Percentiles rank a stretch among this genome's conserved stretches.
Evolutionary conservation across 2,888 invertebrate genomes (phyloP).

Genomic region (Polydrusus pterygomalis): DNA sequence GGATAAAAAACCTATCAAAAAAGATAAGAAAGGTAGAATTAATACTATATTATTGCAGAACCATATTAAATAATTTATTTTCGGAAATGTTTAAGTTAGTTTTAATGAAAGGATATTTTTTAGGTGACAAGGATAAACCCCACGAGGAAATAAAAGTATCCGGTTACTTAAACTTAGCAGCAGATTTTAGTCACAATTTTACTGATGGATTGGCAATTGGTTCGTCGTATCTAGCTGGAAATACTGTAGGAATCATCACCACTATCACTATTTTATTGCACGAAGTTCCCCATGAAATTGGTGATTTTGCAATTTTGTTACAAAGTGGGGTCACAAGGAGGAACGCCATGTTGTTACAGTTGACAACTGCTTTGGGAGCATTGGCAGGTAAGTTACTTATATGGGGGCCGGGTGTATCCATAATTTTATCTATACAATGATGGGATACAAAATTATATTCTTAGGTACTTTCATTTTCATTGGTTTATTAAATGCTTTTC

Average conservation of each 20-base stretch:
- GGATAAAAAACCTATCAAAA: constrained; percentile 60
- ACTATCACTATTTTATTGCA: constrained; percentile 97
- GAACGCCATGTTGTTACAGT: constrained; percentile 96
- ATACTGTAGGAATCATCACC: constrained; percentile 90
- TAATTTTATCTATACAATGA: too few relatives aligned
- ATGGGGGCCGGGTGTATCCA: too few relatives aligned
- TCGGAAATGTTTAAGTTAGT: too few relatives aligned
- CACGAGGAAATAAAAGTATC: constrained; percentile 83
- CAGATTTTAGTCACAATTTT: constrained; percentile 99
- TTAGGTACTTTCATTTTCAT: too few relatives aligned
- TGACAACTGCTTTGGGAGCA: constrained; percentile 96
- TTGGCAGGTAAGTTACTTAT: constrained; percentile 79
- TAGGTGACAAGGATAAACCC: constrained; percentile 69
- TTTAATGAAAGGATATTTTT: background rate
- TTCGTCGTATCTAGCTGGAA: constrained; percentile 95
- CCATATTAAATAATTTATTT: too few relatives aligned
- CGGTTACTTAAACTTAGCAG: constrained; percentile 97
- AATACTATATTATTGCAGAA: too few relatives aligned
- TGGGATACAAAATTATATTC: too few relatives aligned
- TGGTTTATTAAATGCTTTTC: background rate
- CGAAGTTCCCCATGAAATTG: constrained; percentile 99
- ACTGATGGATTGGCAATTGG: constrained; percentile 99
- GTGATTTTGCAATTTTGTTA: constrained; percentile 98
- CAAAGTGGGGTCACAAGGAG: constrained; percentile 96
- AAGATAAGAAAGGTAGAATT: constrained; percentile 61